Conservation (phyloP, 2,797 vertebrate genomes). For the Urosaurus nigricauda region DNA sequence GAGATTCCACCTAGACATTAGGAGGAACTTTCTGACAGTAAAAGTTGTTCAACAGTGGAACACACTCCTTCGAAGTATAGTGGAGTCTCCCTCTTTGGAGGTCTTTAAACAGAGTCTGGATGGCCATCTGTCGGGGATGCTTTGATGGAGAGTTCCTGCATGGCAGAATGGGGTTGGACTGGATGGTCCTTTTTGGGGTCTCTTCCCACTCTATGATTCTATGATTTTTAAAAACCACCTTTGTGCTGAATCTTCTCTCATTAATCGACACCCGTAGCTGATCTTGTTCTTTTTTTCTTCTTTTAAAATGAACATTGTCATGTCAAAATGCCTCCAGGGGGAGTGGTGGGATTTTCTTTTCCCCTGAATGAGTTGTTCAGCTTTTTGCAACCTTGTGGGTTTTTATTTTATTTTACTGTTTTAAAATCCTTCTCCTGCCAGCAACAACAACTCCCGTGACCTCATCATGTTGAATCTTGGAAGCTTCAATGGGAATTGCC, state of each 20-base stretch:
- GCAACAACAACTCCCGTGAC: background rate
- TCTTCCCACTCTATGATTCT: too few relatives aligned
- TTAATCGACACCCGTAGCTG: background rate
- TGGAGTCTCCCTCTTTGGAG: too few relatives aligned
- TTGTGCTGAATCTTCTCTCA: background rate
- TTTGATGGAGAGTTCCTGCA: too few relatives aligned
- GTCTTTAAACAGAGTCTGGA: too few relatives aligned
- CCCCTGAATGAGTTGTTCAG: background rate
- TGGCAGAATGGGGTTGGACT: too few relatives aligned
- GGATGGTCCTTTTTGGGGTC: too few relatives aligned
- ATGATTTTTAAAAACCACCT: background rate
- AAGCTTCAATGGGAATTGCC: background rate
- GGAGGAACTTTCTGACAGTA: too few relatives aligned
- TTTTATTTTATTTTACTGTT: background rate
- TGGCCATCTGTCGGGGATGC: too few relatives aligned
- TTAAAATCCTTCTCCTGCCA: background rate
- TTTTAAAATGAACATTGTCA: background rate
- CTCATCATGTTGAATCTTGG: background rate
- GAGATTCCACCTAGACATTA: too few relatives aligned
- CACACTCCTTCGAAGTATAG: too few relatives aligned
- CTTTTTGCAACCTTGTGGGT: background rate
- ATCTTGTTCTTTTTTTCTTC: too few relatives aligned
- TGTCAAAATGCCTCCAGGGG: background rate
- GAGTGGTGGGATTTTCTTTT: background rate
- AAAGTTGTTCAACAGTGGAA: too few relatives aligned